Evolutionary conservation across 2,888 invertebrate genomes (phyloP).

Genomic region (Plutella xylostella): DNA sequence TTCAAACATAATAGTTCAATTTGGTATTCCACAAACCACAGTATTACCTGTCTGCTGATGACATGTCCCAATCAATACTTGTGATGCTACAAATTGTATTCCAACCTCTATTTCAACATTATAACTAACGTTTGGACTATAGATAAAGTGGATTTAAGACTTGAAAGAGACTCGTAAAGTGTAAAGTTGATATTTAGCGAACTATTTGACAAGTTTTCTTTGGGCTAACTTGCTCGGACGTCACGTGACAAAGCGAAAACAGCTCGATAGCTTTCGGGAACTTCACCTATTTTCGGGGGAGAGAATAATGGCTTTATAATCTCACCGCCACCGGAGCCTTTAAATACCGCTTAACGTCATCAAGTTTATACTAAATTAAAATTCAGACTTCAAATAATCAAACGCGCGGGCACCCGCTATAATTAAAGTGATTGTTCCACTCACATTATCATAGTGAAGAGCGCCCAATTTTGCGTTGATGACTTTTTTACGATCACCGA

Average conservation of each 20-base stretch:
- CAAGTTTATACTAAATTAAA: not conserved
- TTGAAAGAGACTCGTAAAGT: too few relatives aligned
- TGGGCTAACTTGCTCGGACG: not conserved
- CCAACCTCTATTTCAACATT: too few relatives aligned
- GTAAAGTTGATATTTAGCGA: not conserved
- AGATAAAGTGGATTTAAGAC: too few relatives aligned
- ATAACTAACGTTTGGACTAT: too few relatives aligned
- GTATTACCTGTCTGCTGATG: too few relatives aligned
- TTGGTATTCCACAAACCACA: too few relatives aligned
- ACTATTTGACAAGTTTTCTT: not conserved
- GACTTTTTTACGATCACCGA: slow-evolving; percentile 63
- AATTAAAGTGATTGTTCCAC: slow-evolving; percentile 49
- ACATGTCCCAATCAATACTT: too few relatives aligned
- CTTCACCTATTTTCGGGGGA: not conserved
- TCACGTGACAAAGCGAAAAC: not conserved
- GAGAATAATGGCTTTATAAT: not conserved
- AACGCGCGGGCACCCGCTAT: slow-evolving; percentile 14
- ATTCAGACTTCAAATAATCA: not conserved
- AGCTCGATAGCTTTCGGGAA: too few relatives aligned
- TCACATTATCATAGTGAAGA: slow-evolving; percentile 55
- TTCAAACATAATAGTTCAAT: too few relatives aligned
- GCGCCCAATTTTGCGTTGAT: slow-evolving; percentile 60
- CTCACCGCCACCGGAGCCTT: too few relatives aligned
- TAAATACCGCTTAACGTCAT: not conserved
- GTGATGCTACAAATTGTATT: too few relatives aligned